Conservation (phyloP, 30 jellyfish, hydroid and myxozoan species). For the Cassiopea andromeda region DNA sequence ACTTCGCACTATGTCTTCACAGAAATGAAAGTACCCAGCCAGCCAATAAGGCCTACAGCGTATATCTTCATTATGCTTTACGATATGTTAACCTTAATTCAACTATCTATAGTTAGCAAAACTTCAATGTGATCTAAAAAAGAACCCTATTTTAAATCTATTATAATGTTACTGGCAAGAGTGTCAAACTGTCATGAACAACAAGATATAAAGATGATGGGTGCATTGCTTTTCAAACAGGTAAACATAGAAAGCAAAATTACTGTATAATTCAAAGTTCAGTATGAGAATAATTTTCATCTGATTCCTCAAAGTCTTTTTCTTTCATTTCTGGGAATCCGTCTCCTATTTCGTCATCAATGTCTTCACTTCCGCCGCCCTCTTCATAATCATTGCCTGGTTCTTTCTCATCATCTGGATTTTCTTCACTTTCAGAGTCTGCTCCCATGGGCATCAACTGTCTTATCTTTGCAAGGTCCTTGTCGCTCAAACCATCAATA, state of each 20-base stretch:
- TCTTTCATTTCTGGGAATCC: conserved; percentile 28
- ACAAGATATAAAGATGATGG: neutral
- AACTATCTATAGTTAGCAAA: too few species aligned
- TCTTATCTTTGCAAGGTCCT: conserved; percentile 23
- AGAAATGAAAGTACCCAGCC: too few species aligned
- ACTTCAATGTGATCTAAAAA: too few species aligned
- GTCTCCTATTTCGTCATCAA: conserved; percentile 19
- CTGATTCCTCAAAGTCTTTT: neutral
- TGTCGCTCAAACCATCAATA: conserved; percentile 52
- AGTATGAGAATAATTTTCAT: conserved; percentile 2
- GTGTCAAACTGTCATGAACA: neutral
- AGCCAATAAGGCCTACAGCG: too few species aligned
- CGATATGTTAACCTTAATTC: too few species aligned
- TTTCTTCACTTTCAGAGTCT: conserved; percentile 42
- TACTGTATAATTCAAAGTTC: neutral
- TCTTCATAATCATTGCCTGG: neutral
- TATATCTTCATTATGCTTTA: too few species aligned
- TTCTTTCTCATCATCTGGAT: conserved; percentile 5
- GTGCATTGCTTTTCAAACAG: neutral
- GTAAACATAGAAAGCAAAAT: neutral
- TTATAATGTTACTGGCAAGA: too few species aligned
- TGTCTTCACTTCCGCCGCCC: conserved; percentile 9
- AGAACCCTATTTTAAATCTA: too few species aligned
- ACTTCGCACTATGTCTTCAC: too few species aligned
- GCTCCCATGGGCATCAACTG: conserved; percentile 75